phyloP scores from a whole-genome alignment of 2,797 vertebrate species.

The Sarcoramphus papa region DNA sequence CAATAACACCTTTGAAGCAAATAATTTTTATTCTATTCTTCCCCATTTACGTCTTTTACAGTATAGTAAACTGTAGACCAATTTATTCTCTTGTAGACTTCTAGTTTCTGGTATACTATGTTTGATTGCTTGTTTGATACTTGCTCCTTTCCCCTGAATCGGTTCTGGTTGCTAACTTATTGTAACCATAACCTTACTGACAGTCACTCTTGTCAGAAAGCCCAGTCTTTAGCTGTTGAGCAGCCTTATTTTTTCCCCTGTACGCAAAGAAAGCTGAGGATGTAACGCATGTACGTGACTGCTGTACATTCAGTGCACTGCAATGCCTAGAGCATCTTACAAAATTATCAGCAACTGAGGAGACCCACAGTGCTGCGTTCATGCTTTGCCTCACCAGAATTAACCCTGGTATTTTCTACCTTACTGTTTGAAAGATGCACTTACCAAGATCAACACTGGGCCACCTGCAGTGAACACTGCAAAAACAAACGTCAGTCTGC shows the following conservation, averaged over 20 bases:
- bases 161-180: background rate
- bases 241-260: background rate
- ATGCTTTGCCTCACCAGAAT: background rate
- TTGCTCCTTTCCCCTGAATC: background rate
- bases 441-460: background rate
- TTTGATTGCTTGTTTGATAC: background rate
- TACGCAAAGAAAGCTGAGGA: background rate
- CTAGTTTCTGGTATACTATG: background rate
- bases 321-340: background rate
- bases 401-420: background rate
- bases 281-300: fast-evolving
- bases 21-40: background rate
- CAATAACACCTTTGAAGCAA: background rate
- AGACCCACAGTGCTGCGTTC: background rate
- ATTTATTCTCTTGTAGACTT: background rate
- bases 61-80: background rate
- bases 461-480: background rate
- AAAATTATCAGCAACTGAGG: background rate
- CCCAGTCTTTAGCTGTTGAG: background rate
- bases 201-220: background rate
- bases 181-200: background rate
- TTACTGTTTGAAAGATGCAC: background rate
- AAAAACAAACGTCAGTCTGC: background rate
- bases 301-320: background rate
- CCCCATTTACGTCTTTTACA: background rate